These are phyloP conservation scores for Arvicola amphibius DNA, from an alignment of 2,797 vertebrate species.

Conservation along the genomic window DNA sequence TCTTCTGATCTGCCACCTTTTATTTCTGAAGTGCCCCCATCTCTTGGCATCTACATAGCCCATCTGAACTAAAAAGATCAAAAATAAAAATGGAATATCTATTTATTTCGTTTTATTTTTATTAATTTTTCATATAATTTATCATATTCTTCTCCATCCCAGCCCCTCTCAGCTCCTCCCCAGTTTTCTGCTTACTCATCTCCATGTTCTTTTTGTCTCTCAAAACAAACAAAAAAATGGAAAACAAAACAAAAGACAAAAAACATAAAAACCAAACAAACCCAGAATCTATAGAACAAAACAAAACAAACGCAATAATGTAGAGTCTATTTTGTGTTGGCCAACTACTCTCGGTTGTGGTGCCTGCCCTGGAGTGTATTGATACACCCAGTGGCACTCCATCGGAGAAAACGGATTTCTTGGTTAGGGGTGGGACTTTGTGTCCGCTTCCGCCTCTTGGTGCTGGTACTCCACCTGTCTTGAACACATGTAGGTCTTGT, in stretches of 20 bases:
- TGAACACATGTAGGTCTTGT: too few species aligned
- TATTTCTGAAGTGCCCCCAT: background rate
- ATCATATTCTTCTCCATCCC: too few species aligned
- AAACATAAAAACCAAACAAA: background rate
- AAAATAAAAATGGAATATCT: background rate
- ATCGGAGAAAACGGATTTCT: background rate
- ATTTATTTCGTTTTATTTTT: background rate
- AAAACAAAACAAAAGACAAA: background rate
- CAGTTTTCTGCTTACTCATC: background rate
- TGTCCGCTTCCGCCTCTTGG: too few species aligned
- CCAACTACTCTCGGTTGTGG: background rate
- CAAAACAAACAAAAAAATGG: background rate
- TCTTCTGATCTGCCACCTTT: background rate
- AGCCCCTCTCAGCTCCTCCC: background rate
- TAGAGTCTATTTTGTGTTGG: too few species aligned
- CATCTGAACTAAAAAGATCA: background rate
- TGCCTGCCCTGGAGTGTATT: background rate
- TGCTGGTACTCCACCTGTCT: background rate
- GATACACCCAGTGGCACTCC: too few species aligned
- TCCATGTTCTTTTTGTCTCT: background rate
- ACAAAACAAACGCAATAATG: background rate
- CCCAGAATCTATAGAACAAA: background rate
- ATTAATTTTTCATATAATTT: background rate
- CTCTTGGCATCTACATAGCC: background rate
- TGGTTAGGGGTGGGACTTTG: too few species aligned